Percentiles rank a stretch among this genome's conserved stretches.
phyloP scores from a whole-genome alignment of 2,113 vertebrate species.

The Pachypanchax playfairii region DNA sequence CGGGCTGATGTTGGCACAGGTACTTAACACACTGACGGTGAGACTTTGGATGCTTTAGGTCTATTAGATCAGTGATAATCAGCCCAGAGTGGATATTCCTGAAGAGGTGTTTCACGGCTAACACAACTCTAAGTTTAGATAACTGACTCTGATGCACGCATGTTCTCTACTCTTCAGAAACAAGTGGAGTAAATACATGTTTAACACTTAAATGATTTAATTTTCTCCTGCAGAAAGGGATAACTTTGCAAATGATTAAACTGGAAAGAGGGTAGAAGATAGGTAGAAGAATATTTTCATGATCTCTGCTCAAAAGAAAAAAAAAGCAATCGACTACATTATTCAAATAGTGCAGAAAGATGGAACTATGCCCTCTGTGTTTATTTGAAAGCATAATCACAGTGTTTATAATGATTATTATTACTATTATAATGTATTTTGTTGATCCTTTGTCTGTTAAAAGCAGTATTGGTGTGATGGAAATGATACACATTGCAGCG shows the following conservation, averaged over 20 bases:
- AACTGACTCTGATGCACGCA: neutral
- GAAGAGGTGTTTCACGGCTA: constrained; percentile 45
- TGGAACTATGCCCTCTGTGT: neutral
- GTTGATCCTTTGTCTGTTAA: neutral
- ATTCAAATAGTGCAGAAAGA: neutral
- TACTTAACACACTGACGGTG: constrained; percentile 9
- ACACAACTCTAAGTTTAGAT: constrained; percentile 59
- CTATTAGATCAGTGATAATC: constrained; percentile 56
- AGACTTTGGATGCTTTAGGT: constrained; percentile 44
- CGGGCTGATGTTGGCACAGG: constrained; percentile 14
- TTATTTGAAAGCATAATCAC: too few relatives aligned
- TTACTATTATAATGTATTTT: neutral
- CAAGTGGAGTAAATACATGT: neutral
- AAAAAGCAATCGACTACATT: too few relatives aligned
- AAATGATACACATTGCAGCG: constrained; percentile 3
- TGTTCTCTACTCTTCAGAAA: constrained; percentile 8
- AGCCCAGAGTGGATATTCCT: constrained; percentile 67
- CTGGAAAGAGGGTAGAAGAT: too few relatives aligned
- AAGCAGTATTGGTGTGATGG: neutral
- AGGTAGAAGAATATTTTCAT: too few relatives aligned
- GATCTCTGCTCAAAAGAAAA: too few relatives aligned
- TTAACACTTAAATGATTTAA: neutral
- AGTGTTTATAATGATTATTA: too few relatives aligned
- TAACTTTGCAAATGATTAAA: neutral
- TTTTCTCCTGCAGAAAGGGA: neutral